phyloP scores from a whole-genome alignment of 2,888 invertebrate genomes.

The Rambutsinella grinnellia region DNA sequence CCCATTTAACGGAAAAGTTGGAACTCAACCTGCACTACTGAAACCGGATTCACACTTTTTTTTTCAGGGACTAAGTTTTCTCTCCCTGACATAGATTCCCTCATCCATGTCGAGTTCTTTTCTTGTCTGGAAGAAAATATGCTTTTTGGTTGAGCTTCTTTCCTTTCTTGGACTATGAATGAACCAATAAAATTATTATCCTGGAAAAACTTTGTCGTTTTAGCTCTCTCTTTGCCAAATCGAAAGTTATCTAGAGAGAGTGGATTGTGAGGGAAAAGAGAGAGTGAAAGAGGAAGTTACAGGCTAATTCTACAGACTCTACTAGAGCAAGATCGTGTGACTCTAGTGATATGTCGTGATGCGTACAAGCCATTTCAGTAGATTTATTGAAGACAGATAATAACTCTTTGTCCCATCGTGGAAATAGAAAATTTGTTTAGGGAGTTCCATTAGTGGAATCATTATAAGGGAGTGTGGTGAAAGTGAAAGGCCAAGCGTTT shows the following conservation, averaged over 20 bases:
- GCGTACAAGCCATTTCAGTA: conserved; percentile 28
- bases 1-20: conserved; percentile 52
- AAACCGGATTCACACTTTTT: conserved; percentile 10
- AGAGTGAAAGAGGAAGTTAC: conserved; percentile 24
- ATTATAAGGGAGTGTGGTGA: neutral
- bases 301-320: conserved; percentile 35
- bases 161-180: neutral
- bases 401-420: conserved; percentile 24
- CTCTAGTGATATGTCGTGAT: conserved; percentile 21
- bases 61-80: neutral
- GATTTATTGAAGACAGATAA: conserved; percentile 45
- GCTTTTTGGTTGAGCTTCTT: neutral
- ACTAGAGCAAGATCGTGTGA: neutral
- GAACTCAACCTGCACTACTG: neutral
- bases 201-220: neutral
- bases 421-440: conserved; percentile 43
- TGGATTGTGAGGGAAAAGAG: too few species aligned
- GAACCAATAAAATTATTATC: neutral
- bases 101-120: neutral
- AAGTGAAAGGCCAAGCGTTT: neutral
- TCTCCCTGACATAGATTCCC: neutral
- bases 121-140: neutral
- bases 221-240: neutral
- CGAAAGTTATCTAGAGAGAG: neutral
- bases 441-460: conserved; percentile 16